Conservation (phyloP, 2,888 invertebrate species). For the Cephus rjabovi region DNA sequence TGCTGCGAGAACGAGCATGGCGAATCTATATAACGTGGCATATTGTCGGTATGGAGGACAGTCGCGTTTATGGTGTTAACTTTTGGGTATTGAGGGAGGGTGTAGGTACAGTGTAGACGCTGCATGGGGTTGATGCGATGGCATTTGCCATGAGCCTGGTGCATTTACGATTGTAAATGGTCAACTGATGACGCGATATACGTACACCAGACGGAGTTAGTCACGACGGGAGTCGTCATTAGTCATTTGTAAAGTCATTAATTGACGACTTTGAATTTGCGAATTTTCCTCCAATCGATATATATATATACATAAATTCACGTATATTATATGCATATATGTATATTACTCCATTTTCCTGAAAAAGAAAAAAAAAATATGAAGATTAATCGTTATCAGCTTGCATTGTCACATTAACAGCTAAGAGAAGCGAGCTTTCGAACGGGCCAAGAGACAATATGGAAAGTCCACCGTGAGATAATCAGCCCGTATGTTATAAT, state of each 20-base stretch:
- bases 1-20: constrained; percentile 37
- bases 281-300: neutral
- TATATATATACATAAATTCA: too few species aligned
- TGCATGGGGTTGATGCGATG: neutral
- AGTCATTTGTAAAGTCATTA: neutral
- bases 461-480: constrained; percentile 61
- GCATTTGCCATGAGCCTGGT: constrained; percentile 4
- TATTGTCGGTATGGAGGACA: constrained; percentile 29
- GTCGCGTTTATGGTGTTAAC: constrained; percentile 4
- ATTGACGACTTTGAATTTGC: neutral
- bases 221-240: constrained; percentile 18
- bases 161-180: constrained; percentile 44
- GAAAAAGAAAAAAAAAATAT: too few species aligned
- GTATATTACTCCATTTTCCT: too few species aligned
- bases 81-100: neutral
- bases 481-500: constrained; percentile 66
- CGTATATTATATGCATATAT: too few species aligned
- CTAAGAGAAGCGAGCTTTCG: neutral
- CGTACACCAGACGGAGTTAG: constrained; percentile 41
- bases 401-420: neutral
- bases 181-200: constrained; percentile 44
- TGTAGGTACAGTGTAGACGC: neutral
- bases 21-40: constrained; percentile 42
- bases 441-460: constrained; percentile 43
- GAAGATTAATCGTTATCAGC: neutral